Percentiles rank a stretch among this genome's conserved stretches.
Evolutionary conservation across 2,113 vertebrate genomes (phyloP).

Genomic region (Eublepharis macularius): DNA sequence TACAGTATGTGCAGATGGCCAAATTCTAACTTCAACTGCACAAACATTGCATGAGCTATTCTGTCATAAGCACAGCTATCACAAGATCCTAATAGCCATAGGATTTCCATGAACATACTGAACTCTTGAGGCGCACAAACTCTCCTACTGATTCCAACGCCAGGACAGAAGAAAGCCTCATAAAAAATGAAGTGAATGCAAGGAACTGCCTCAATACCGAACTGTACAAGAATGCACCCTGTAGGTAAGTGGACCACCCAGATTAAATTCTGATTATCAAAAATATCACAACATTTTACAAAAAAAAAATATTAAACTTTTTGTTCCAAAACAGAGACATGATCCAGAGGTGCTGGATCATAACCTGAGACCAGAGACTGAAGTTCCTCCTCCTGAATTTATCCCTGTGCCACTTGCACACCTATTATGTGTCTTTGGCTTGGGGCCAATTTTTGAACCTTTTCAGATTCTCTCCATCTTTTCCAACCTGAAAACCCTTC

Average conservation of each 20-base stretch:
- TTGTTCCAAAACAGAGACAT: neutral
- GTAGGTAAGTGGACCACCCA: neutral
- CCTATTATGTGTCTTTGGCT: neutral
- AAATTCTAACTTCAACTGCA: neutral
- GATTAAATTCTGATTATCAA: neutral
- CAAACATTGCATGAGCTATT: neutral
- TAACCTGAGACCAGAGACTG: neutral
- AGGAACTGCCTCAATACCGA: neutral
- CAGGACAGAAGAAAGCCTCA: neutral
- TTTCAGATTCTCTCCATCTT: neutral
- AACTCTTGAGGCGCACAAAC: too few species aligned
- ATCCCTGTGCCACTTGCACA: neutral
- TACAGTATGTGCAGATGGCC: neutral
- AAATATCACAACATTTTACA: neutral
- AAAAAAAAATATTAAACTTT: neutral
- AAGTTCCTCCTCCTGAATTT: neutral
- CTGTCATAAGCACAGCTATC: neutral
- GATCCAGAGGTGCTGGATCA: neutral
- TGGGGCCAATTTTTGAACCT: neutral
- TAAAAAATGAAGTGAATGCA: neutral
- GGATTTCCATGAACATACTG: too few species aligned
- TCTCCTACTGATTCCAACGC: neutral
- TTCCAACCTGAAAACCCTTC: too few species aligned
- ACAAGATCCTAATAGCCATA: neutral
- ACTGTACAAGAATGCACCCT: neutral